Percentiles rank a stretch among this genome's conserved stretches.
phyloP scores from a whole-genome alignment of 2,113 vertebrate genomes.

The Camelus dromedarius region DNA sequence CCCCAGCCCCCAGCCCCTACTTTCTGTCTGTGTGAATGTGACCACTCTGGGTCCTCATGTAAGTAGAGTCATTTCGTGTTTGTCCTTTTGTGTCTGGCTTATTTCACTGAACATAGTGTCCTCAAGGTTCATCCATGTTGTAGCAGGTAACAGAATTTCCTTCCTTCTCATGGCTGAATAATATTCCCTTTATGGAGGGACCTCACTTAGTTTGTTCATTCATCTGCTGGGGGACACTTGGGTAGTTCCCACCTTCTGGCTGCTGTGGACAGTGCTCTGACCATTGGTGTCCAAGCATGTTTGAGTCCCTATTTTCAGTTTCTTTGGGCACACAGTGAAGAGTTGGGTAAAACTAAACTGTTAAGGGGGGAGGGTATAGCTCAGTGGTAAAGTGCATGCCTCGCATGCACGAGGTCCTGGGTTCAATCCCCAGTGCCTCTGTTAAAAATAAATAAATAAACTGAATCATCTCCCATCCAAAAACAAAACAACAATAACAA shows the following conservation, averaged over 20 bases:
- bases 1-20: neutral
- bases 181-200: accelerated
- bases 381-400: no score
- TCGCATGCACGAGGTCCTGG: no score
- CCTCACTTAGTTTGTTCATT: accelerated
- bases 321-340: neutral
- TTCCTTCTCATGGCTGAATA: neutral
- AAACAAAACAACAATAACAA: no score
- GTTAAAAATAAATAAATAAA: no score
- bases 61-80: neutral
- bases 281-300: neutral
- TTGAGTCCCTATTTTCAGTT: neutral
- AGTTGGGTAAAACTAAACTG: neutral
- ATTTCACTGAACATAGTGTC: accelerated
- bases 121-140: no score
- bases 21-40: neutral
- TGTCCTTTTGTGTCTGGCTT: neutral
- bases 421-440: no score
- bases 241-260: neutral
- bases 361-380: neutral
- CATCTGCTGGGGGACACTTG: neutral
- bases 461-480: no score
- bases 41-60: accelerated
- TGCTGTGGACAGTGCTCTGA: accelerated
- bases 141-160: neutral